Percentiles rank a stretch among this genome's conserved stretches.
Conservation (phyloP, 2,888 invertebrate genomes). For the Lysandra bellargus region DNA sequence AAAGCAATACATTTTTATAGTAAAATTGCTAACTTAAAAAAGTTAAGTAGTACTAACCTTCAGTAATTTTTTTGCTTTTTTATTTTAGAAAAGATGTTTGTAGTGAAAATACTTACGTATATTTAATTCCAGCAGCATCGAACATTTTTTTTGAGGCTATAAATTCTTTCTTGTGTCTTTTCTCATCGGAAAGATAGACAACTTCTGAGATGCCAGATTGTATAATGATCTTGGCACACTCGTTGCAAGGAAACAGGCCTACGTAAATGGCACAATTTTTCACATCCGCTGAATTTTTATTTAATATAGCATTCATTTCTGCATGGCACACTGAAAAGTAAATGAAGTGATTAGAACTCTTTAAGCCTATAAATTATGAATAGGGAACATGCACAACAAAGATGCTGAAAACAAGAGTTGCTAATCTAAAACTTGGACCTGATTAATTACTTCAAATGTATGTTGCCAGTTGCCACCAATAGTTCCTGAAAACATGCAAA, state of each 20-base stretch:
- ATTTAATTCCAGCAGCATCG: constrained; percentile 86
- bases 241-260: constrained; percentile 96
- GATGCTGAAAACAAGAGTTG: neutral
- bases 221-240: constrained; percentile 98
- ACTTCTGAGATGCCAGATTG: constrained; percentile 93
- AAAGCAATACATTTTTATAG: too few species aligned
- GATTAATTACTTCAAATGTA: neutral
- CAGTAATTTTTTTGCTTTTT: too few species aligned
- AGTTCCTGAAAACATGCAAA: too few species aligned
- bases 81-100: neutral
- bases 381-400: too few species aligned
- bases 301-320: constrained; percentile 97
- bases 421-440: too few species aligned
- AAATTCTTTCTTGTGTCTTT: constrained; percentile 83
- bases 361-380: too few species aligned
- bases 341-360: neutral
- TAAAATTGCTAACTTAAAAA: too few species aligned
- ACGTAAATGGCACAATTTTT: constrained; percentile 92
- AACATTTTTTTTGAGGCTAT: constrained; percentile 91
- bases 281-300: constrained; percentile 90
- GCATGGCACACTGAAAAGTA: constrained; percentile 94
- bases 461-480: neutral
- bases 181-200: constrained; percentile 91
- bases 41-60: too few species aligned
- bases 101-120: constrained; percentile 71